These are phyloP conservation scores for Drosophila mojavensis DNA, from an alignment of 1,140 invertebrate genomes.

Conservation along the genomic window DNA sequence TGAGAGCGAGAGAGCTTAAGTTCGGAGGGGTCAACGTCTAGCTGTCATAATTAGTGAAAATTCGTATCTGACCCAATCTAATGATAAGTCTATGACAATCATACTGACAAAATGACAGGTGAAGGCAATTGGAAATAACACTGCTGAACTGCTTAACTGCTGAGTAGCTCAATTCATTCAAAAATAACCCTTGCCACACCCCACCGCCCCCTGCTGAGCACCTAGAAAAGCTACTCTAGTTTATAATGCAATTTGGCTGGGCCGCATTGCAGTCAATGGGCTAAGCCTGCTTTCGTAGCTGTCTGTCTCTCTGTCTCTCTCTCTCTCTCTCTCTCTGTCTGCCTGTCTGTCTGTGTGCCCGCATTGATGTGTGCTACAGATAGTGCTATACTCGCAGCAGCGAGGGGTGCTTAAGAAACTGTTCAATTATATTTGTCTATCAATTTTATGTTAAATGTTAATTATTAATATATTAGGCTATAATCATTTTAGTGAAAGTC, in stretches of 20 bases:
- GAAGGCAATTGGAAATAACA: constrained; percentile 21
- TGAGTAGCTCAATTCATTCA: constrained; percentile 28
- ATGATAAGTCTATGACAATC: constrained; percentile 28
- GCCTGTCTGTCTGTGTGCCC: constrained; percentile 39
- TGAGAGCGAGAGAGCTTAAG: too few relatives aligned
- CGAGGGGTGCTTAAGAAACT: neutral
- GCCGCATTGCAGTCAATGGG: constrained; percentile 52
- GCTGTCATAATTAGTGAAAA: constrained; percentile 35
- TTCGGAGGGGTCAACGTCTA: neutral
- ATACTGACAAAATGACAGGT: constrained; percentile 11
- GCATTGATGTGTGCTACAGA: constrained; percentile 59
- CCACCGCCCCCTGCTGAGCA: neutral
- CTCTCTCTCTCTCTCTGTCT: constrained; percentile 6
- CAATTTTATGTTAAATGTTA: too few relatives aligned
- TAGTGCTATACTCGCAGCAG: constrained; percentile 9
- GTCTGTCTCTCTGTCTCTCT: constrained; percentile 4
- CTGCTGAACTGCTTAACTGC: constrained; percentile 2
- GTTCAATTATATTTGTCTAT: neutral
- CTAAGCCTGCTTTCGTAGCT: constrained; percentile 36
- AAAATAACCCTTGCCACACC: neutral
- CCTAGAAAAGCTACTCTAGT: constrained; percentile 7
- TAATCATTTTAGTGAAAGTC: too few relatives aligned
- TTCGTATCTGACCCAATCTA: constrained; percentile 30
- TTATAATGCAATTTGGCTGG: constrained; percentile 59
- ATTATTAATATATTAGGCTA: too few relatives aligned